Evolutionary conservation across 1,140 invertebrate genomes (phyloP).

Genomic region (Whitmania pigra): DNA sequence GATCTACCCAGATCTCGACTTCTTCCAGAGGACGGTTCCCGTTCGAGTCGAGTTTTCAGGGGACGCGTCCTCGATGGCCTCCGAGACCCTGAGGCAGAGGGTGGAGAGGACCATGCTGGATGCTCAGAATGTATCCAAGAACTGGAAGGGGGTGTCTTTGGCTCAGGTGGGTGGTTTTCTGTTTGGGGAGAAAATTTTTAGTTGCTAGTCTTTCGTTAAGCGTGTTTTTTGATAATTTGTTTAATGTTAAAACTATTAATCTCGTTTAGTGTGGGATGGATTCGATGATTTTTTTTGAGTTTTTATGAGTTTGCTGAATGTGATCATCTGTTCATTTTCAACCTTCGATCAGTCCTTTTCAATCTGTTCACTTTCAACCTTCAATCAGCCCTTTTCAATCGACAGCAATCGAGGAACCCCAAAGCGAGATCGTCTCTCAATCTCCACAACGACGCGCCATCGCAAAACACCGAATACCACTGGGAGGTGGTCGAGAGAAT

Average conservation of each 20-base stretch:
- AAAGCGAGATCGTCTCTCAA: constrained; percentile 29
- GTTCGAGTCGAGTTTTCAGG: no score
- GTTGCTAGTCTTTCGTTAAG: no score
- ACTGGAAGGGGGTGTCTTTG: constrained; percentile 70
- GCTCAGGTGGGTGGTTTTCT: neutral
- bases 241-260: no score
- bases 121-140: constrained; percentile 71
- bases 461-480: constrained; percentile 42
- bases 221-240: no score
- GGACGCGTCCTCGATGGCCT: constrained; percentile 16
- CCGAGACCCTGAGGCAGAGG: constrained; percentile 60
- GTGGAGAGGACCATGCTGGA: constrained; percentile 72
- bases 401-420: constrained; percentile 28
- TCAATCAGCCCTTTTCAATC: neutral
- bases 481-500: constrained; percentile 91
- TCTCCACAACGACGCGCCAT: constrained; percentile 27
- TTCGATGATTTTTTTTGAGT: neutral
- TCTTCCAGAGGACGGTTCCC: constrained; percentile 72
- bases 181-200: no score
- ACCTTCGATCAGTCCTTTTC: no score
- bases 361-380: no score
- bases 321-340: no score
- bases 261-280: neutral
- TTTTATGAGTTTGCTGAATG: no score
- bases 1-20: constrained; percentile 87